These are phyloP conservation scores for Polylopha cassiicola DNA, from an alignment of 2,888 invertebrate species.

Conservation along the genomic window DNA sequence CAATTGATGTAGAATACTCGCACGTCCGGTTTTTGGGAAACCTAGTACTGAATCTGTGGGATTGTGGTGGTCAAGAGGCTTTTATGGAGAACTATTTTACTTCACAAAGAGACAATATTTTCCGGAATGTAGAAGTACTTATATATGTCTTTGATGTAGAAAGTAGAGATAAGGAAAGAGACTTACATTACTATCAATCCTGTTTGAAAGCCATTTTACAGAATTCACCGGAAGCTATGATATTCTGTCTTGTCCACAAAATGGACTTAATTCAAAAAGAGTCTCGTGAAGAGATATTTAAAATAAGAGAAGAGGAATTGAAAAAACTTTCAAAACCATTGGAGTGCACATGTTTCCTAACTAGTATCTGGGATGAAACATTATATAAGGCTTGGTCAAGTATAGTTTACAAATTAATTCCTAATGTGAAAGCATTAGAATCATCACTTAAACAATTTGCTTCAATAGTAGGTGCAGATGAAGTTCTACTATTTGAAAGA, in stretches of 20 bases:
- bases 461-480: conserved; percentile 98
- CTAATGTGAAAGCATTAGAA: conserved; percentile 97
- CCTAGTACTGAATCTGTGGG: conserved; percentile 98
- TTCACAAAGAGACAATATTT: conserved; percentile 98
- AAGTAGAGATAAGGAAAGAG: conserved; percentile 97
- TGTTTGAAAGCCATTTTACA: conserved; percentile 97
- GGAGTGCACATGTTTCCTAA: conserved; percentile 96
- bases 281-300: conserved; percentile 94
- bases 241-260: conserved; percentile 99
- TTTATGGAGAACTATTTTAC: conserved; percentile 99
- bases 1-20: conserved; percentile 99
- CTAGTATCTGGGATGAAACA: conserved; percentile 99
- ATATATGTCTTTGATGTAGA: conserved; percentile 99
- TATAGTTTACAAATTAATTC: conserved; percentile 99
- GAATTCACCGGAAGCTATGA: conserved; percentile 97
- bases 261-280: conserved; percentile 99
- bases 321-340: conserved; percentile 92
- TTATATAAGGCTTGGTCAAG: conserved; percentile 99
- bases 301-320: conserved; percentile 92
- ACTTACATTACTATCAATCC: conserved; percentile 98
- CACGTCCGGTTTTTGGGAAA: conserved; percentile 99
- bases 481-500: conserved; percentile 96
- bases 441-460: conserved; percentile 96
- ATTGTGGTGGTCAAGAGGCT: conserved; percentile 99
- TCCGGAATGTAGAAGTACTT: conserved; percentile 98